These are phyloP conservation scores for Chitala chitala DNA, from an alignment of 2,113 vertebrate genomes.

Conservation along the genomic window DNA sequence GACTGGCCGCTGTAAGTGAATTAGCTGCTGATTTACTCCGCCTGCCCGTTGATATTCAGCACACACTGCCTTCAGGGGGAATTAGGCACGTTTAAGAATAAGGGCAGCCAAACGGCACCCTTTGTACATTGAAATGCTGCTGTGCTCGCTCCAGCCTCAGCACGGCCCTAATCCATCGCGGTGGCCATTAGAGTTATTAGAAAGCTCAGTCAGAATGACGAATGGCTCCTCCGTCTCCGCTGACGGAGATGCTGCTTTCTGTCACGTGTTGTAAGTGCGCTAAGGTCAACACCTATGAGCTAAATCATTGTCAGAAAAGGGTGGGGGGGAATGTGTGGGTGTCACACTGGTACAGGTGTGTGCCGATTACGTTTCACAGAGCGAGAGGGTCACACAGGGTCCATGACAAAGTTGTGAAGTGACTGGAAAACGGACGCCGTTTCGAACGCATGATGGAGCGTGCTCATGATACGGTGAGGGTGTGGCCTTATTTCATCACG, in stretches of 20 bases:
- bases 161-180: constrained; percentile 55
- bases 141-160: constrained; percentile 53
- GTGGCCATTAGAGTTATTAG: constrained; percentile 64
- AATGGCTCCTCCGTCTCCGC: constrained; percentile 54
- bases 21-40: constrained; percentile 33
- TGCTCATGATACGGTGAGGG: constrained; percentile 10
- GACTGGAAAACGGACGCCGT: constrained; percentile 62
- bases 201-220: constrained; percentile 64
- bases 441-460: constrained; percentile 51
- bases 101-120: constrained; percentile 38
- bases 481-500: constrained; percentile 37
- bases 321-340: neutral
- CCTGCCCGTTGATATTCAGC: constrained; percentile 12
- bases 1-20: neutral
- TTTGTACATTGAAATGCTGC: constrained; percentile 61
- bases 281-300: constrained; percentile 43
- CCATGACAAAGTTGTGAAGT: no score
- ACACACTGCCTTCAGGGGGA: constrained; percentile 38
- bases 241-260: constrained; percentile 52
- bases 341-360: constrained; percentile 23
- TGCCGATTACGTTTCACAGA: no score
- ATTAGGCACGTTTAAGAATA: constrained; percentile 43
- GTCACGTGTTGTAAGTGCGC: constrained; percentile 51
- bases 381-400: no score
- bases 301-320: constrained; percentile 41